phyloP scores from a whole-genome alignment of 2,797 vertebrate genomes.

The Cirrhinus mrigala region DNA sequence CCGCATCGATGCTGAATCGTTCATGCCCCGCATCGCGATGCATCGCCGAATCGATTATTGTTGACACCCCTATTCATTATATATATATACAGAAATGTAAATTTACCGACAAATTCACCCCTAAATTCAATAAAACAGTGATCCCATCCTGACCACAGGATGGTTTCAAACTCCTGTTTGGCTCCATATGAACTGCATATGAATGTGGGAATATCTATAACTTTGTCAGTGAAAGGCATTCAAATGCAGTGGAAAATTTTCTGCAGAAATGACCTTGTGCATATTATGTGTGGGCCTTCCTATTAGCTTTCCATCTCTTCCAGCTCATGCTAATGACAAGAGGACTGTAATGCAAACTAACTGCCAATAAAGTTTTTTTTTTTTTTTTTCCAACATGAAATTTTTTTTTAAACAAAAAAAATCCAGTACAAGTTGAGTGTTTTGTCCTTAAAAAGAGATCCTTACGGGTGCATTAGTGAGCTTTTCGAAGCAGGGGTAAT shows the following conservation, averaged over 20 bases:
- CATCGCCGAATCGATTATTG: no score
- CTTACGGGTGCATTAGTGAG: constrained; percentile 6
- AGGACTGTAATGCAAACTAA: constrained; percentile 3
- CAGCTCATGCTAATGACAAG: constrained; percentile 6
- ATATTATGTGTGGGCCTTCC: neutral
- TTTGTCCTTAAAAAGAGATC: constrained; percentile 7
- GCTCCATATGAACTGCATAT: neutral
- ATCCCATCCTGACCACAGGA: neutral
- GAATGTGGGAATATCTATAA: neutral
- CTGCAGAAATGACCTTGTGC: neutral
- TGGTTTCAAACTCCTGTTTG: neutral
- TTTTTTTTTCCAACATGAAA: constrained; percentile 1
- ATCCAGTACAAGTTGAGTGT: neutral
- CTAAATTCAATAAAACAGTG: neutral
- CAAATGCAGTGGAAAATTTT: neutral
- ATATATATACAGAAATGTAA: neutral
- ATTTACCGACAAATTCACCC: neutral
- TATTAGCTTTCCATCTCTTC: neutral
- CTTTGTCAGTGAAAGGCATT: neutral
- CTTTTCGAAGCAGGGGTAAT: constrained; percentile 22
- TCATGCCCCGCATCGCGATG: no score
- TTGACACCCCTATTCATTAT: no score
- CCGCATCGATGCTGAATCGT: no score
- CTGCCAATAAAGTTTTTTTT: neutral
- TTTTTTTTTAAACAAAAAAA: neutral